These are phyloP conservation scores for Stratiomys singularior DNA, from an alignment of 2,888 invertebrate species.

Conservation along the genomic window DNA sequence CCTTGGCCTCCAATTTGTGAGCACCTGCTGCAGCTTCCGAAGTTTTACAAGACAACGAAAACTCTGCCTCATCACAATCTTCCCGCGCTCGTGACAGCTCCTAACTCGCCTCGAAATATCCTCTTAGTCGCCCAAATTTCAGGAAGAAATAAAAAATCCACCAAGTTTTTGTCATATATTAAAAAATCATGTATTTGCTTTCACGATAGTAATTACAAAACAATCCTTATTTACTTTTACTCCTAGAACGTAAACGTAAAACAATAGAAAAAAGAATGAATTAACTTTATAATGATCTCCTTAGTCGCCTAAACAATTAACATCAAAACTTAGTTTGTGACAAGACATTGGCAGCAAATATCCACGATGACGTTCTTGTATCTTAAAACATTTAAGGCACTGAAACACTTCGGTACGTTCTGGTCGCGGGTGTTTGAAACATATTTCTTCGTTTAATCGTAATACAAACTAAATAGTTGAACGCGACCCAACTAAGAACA, in stretches of 20 bases:
- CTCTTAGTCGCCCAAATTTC: too few relatives aligned
- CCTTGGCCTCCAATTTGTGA: too few relatives aligned
- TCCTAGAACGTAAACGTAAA: constrained; percentile 39
- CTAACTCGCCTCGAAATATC: too few relatives aligned
- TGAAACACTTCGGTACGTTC: constrained; percentile 3
- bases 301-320: constrained; percentile 24
- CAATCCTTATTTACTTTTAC: constrained; percentile 37
- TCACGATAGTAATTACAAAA: constrained; percentile 31
- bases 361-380: constrained; percentile 6
- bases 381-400: constrained; percentile 34
- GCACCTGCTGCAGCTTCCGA: too few relatives aligned
- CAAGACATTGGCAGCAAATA: constrained; percentile 45
- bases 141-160: too few relatives aligned
- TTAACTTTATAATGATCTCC: neutral
- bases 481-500: neutral
- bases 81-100: too few relatives aligned
- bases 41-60: too few relatives aligned
- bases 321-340: constrained; percentile 41
- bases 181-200: constrained; percentile 36
- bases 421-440: neutral
- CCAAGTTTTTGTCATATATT: constrained; percentile 21
- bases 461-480: neutral
- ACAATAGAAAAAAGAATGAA: constrained; percentile 20
- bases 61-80: too few relatives aligned
- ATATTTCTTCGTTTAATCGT: neutral